Evolutionary conservation across 2,797 vertebrate genomes (phyloP).

Genomic region (Pantherophis alleghaniensis): DNA sequence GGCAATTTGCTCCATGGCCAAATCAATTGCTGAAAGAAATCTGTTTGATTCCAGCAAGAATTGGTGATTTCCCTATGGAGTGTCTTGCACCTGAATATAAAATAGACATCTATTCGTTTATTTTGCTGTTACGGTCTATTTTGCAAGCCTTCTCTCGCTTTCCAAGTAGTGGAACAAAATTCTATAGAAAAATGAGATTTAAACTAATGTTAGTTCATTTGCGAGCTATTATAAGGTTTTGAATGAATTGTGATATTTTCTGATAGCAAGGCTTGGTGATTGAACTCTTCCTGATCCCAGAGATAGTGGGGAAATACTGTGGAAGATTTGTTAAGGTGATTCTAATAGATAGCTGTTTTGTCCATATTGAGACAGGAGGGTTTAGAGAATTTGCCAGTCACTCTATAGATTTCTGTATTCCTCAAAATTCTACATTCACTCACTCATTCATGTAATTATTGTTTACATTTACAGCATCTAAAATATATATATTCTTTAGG

Average conservation of each 20-base stretch:
- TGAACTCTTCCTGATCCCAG: background rate
- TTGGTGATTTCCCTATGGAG: conserved; percentile 11
- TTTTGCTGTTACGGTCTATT: conserved; percentile 11
- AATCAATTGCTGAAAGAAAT: conserved; percentile 32
- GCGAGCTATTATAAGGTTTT: background rate
- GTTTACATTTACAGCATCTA: background rate
- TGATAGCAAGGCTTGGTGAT: background rate
- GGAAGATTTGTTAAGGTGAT: background rate
- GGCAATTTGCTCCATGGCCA: conserved; percentile 21
- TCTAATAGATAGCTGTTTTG: background rate
- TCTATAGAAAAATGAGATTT: conserved; percentile 16
- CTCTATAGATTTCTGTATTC: background rate
- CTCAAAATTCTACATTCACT: background rate
- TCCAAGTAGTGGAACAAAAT: background rate
- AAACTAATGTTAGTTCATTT: background rate
- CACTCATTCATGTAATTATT: background rate
- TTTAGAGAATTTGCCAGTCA: background rate
- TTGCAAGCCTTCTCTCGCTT: conserved; percentile 1
- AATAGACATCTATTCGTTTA: background rate
- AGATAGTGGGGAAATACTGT: background rate
- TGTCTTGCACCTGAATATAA: conserved; percentile 19
- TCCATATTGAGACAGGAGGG: background rate
- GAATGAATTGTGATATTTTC: background rate
- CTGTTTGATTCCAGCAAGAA: background rate
- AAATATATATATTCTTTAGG: background rate